phyloP scores from a whole-genome alignment of 2,113 vertebrate genomes.

The Junco hyemalis region DNA sequence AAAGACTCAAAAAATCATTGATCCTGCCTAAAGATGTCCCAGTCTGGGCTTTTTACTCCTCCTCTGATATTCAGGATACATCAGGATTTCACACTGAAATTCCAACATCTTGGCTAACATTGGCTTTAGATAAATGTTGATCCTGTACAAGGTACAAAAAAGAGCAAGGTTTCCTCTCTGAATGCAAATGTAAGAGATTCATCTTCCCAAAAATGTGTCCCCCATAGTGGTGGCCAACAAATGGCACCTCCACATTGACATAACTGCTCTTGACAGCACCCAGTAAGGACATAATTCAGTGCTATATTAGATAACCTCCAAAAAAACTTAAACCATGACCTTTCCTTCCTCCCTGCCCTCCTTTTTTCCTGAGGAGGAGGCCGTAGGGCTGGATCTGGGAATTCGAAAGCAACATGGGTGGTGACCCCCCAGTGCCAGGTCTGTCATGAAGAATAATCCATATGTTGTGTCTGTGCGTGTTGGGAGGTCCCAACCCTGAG shows the following conservation, averaged over 20 bases:
- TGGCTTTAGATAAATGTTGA: neutral
- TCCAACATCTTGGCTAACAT: accelerated
- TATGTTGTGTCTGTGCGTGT: slow-evolving; percentile 23
- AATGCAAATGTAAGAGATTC: neutral
- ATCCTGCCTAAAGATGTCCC: neutral
- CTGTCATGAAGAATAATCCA: slow-evolving; percentile 64
- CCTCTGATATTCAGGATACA: accelerated
- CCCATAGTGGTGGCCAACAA: neutral
- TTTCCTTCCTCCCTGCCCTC: slow-evolving; percentile 7
- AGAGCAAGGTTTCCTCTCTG: neutral
- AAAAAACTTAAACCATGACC: neutral
- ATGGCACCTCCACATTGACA: neutral
- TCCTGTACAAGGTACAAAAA: neutral
- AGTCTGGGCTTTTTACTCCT: neutral
- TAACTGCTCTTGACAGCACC: neutral
- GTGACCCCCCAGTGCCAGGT: slow-evolving; percentile 21
- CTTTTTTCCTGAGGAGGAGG: neutral
- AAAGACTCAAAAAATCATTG: neutral
- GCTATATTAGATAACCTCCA: neutral
- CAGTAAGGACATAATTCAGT: neutral
- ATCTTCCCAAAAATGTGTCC: neutral
- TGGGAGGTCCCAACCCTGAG: slow-evolving; percentile 54
- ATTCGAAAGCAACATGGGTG: slow-evolving; percentile 32
- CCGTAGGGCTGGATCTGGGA: neutral
- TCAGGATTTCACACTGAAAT: neutral